Evolutionary conservation across 2,888 invertebrate genomes (phyloP).

Genomic region (Pandemis corylana): DNA sequence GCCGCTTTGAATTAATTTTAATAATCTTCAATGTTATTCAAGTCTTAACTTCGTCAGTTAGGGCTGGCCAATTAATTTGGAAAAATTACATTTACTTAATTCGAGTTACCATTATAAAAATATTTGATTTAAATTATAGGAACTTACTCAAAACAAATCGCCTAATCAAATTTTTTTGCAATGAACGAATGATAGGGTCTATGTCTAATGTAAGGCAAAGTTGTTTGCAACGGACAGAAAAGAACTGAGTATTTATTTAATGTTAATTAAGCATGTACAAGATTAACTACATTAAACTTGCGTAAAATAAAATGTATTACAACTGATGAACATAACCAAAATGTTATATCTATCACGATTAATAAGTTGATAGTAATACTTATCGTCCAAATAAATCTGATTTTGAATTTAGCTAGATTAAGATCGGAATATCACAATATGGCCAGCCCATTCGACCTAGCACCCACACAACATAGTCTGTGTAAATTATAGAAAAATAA

Average conservation of each 20-base stretch:
- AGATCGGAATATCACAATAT: neutral
- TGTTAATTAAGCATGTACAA: too few species aligned
- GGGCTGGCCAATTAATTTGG: neutral
- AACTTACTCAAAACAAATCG: neutral
- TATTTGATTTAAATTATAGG: neutral
- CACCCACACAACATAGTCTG: neutral
- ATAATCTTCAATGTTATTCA: neutral
- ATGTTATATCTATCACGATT: too few species aligned
- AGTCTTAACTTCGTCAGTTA: neutral
- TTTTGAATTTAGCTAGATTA: neutral
- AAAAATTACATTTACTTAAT: neutral
- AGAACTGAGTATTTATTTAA: too few species aligned
- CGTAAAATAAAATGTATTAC: too few species aligned
- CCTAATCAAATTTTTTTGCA: neutral
- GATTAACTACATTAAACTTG: too few species aligned
- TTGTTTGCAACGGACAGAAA: too few species aligned
- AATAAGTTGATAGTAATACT: too few species aligned
- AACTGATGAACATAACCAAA: too few species aligned
- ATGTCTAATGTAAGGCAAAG: too few species aligned
- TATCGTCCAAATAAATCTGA: neutral
- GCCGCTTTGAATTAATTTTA: neutral
- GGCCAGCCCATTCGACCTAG: neutral
- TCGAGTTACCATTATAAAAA: neutral
- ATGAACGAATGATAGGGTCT: too few species aligned
- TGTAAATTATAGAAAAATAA: too few species aligned